Conservation (phyloP, 2,113 vertebrate genomes). For the Cettia cetti region DNA sequence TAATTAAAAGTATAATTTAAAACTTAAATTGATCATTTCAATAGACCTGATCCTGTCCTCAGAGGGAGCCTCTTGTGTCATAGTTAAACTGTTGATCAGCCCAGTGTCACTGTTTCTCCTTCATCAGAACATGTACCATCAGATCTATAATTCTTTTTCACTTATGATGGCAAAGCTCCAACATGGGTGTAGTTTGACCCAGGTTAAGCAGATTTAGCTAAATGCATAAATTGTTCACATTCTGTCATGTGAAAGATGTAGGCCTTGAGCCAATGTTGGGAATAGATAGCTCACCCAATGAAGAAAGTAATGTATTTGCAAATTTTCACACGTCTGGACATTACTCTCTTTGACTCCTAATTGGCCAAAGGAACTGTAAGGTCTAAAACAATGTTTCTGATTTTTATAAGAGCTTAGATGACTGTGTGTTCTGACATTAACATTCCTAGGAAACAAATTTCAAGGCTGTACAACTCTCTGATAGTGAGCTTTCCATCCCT, state of each 20-base stretch:
- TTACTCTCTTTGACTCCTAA: background rate
- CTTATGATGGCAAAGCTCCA: conserved; percentile 23
- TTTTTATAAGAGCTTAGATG: background rate
- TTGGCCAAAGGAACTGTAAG: background rate
- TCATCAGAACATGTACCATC: conserved; percentile 47
- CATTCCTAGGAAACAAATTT: background rate
- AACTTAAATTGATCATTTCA: conserved; percentile 11
- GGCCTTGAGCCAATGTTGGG: background rate
- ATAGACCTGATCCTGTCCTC: conserved; percentile 1
- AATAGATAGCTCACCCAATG: background rate
- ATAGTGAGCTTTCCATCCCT: background rate
- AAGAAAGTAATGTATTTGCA: background rate
- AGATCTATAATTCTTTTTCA: conserved; percentile 5
- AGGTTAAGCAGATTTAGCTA: conserved; percentile 48
- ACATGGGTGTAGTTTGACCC: background rate
- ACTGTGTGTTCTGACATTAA: background rate
- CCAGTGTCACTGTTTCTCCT: conserved; percentile 13
- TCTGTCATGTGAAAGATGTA: conserved; percentile 19
- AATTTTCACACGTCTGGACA: background rate
- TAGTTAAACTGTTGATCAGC: conserved; percentile 6
- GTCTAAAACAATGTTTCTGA: background rate
- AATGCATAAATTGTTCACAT: conserved; percentile 38
- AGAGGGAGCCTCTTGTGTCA: conserved; percentile 2
- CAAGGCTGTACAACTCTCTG: background rate
- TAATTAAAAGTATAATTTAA: conserved; percentile 41